Base-by-base conservation (phyloP, 1,140 invertebrate genomes). In the Dreissena rostriformis region DNA sequence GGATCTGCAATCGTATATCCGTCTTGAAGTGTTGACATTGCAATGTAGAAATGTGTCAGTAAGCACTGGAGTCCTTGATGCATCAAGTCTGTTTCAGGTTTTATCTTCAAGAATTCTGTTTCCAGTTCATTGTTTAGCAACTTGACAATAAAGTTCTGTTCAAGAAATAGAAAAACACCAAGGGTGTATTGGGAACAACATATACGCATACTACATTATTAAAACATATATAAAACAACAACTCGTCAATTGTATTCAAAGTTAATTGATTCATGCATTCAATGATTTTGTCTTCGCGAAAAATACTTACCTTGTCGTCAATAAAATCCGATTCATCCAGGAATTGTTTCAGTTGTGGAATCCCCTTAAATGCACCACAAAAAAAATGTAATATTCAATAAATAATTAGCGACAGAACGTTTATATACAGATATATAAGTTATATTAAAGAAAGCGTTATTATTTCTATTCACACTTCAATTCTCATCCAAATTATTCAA, bases 51-150 rank as follows among this genome's bases (percentile, higher is more conserved):
- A 65, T 90, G 88, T 19, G 82, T 57, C 14, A 90, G 66, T 24
- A 90, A 70, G 77, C 88, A 88, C 14, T 82, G 66, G 7, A 87
- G 49, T 51, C 84, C 86, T 70, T 90, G 88, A 22, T 80, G 70
- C 14, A 78, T 63, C 52, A 88, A 49, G n/a, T 83, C 82, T 68
- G 6, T 2, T 12, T 26, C 67, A 12, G 51, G 65, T 10, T 15
- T 39, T 51, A 26, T 24, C 12, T 24, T 52, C 15, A 79, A 17
- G 52, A 53, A 24, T 67, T 65, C 39, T 15, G 77, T 65, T 29
- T 51, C 10, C 4, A 79, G 22, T n/a, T 55, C 26, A 66, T 79
- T 79, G 19, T 52, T 67, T 12, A 79, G 7, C 49, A 79, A 7
- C 11, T 5, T 19, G 1, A 6, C 7, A 51, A 79, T 57, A 0